A percentile compares a stretch with the other conserved stretches of the same genome.
phyloP scores from a whole-genome alignment of 1,140 invertebrate species.

The Drosophila paulistorum region DNA sequence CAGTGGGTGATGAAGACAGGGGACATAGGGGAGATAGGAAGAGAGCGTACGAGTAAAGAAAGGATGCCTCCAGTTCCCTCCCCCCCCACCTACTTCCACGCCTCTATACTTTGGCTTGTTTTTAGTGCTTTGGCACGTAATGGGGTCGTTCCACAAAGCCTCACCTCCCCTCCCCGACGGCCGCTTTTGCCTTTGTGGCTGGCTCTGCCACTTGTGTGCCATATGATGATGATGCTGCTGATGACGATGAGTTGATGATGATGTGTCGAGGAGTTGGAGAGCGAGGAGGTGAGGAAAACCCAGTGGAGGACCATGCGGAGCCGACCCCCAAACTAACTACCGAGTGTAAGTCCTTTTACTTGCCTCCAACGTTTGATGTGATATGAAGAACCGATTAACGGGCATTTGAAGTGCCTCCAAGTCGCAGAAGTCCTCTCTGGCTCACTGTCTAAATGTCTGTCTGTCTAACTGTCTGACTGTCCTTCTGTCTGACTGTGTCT shows the following conservation, averaged over 20 bases:
- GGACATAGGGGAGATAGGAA: neutral
- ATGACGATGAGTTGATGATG: slow-evolving; percentile 49
- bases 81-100: neutral
- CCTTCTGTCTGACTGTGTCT: slow-evolving; percentile 22
- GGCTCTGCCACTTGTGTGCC: slow-evolving; percentile 60
- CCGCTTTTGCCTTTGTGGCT: slow-evolving; percentile 44
- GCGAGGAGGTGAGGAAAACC: slow-evolving; percentile 21
- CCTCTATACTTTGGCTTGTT: slow-evolving; percentile 50
- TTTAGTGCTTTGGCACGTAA: slow-evolving; percentile 80
- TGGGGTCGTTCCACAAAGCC: slow-evolving; percentile 62
- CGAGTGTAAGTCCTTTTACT: slow-evolving; percentile 32
- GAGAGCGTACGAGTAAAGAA: neutral
- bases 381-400: slow-evolving; percentile 80
- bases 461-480: slow-evolving; percentile 10
- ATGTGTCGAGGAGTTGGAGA: slow-evolving; percentile 9
- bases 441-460: neutral
- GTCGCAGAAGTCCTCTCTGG: slow-evolving; percentile 25
- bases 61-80: slow-evolving; percentile 10
- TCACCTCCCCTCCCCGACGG: slow-evolving; percentile 14
- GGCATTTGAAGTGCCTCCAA: slow-evolving; percentile 56
- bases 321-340: slow-evolving; percentile 41
- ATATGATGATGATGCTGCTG: slow-evolving; percentile 53
- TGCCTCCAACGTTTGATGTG: slow-evolving; percentile 59
- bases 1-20: neutral
- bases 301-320: slow-evolving; percentile 9